Conservation (phyloP, 2,888 invertebrate species). For the Apantesis nais region DNA sequence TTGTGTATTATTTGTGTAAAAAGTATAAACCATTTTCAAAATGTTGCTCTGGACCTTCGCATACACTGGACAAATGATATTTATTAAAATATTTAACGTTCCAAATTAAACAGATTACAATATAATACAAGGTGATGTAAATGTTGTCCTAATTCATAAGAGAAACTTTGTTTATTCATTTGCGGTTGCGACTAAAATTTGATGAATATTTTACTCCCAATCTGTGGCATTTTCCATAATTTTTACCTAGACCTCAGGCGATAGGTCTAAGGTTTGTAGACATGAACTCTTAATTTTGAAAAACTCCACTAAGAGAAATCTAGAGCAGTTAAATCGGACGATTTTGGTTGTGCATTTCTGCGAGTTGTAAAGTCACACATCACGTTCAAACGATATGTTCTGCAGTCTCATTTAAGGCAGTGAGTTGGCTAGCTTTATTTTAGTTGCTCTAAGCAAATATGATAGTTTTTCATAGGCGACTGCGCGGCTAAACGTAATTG, state of each 20-base stretch:
- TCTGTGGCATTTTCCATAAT: too few relatives aligned
- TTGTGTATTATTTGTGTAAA: conserved; percentile 30
- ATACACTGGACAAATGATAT: not conserved
- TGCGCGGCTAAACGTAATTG: too few relatives aligned
- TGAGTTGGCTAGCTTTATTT: not conserved
- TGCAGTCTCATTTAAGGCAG: too few relatives aligned
- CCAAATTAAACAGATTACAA: not conserved
- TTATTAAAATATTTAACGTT: not conserved
- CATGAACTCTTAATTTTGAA: too few relatives aligned
- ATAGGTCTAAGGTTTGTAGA: too few relatives aligned
- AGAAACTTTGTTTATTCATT: not conserved
- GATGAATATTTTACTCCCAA: too few relatives aligned
- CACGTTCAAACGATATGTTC: not conserved
- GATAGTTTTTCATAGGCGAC: not conserved
- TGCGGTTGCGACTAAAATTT: too few relatives aligned
- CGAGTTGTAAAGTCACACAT: not conserved
- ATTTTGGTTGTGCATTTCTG: too few relatives aligned
- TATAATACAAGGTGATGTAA: not conserved
- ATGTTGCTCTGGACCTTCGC: not conserved
- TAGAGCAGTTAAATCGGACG: too few relatives aligned
- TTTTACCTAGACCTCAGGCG: too few relatives aligned
- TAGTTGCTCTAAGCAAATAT: not conserved
- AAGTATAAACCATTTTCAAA: conserved; percentile 29
- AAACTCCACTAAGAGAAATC: too few relatives aligned
- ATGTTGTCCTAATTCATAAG: not conserved